phyloP scores from a whole-genome alignment of 1,140 invertebrate species.

The Papilio polyxenes region DNA sequence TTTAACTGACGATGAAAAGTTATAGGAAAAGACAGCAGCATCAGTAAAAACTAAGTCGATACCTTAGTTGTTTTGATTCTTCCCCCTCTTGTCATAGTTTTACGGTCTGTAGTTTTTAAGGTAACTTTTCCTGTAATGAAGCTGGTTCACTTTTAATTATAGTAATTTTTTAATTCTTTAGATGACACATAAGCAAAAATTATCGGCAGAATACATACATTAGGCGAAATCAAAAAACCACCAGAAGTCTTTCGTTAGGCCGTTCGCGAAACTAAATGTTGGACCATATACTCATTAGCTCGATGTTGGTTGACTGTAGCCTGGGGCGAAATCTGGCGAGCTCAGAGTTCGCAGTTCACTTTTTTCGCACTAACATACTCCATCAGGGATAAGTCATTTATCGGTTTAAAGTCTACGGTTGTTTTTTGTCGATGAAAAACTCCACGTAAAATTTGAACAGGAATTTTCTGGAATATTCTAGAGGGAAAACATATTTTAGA shows the following conservation, averaged over 20 bases:
- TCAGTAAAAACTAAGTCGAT: no score
- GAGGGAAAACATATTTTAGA: background rate
- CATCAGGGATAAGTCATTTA: slow-evolving; percentile 9
- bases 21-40: no score
- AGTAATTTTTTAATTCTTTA: no score
- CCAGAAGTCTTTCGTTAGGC: background rate
- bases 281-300: slow-evolving; percentile 5
- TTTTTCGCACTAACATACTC: slow-evolving; percentile 2
- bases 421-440: background rate
- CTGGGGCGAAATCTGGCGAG: background rate
- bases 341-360: slow-evolving; percentile 15
- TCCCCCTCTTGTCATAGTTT: no score
- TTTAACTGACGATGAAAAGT: no score
- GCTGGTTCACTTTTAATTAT: no score
- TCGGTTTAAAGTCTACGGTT: background rate
- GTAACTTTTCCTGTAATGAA: no score
- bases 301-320: background rate
- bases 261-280: background rate
- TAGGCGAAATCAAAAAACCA: background rate
- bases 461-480: background rate
- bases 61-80: no score
- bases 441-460: background rate
- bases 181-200: background rate
- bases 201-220: background rate
- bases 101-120: no score